These are phyloP conservation scores for Oscheius sp. DNA, from an alignment of 2,888 invertebrate genomes.

Conservation along the genomic window DNA sequence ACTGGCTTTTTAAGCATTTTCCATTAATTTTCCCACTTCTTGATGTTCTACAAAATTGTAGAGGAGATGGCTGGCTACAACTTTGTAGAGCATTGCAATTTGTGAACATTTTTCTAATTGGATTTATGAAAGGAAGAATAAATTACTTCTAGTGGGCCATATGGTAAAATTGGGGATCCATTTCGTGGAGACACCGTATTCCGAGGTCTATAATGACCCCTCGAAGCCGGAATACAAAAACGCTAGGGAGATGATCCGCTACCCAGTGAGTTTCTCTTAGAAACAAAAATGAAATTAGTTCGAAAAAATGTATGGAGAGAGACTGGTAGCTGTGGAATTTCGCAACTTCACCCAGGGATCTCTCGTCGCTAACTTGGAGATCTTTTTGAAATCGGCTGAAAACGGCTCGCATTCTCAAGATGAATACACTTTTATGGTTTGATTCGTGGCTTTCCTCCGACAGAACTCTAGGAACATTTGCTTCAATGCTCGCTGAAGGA, in stretches of 20 bases:
- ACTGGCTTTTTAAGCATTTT: too few relatives aligned
- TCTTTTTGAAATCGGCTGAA: conserved; percentile 12
- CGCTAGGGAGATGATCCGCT: not conserved
- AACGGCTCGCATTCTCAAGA: not conserved
- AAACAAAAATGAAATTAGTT: not conserved
- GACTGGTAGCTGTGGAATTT: conserved; percentile 12
- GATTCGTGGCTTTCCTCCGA: not conserved
- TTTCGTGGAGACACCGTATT: conserved; percentile 25
- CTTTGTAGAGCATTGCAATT: too few relatives aligned
- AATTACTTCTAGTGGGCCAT: not conserved
- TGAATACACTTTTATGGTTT: conserved; percentile 18
- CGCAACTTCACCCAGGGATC: conserved; percentile 26
- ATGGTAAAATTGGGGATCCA: conserved; percentile 10
- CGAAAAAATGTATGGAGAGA: not conserved
- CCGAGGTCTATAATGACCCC: conserved; percentile 17
- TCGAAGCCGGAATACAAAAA: not conserved
- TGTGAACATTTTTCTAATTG: not conserved
- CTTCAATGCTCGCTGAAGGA: not conserved
- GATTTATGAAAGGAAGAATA: too few relatives aligned
- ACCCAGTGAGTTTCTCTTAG: not conserved
- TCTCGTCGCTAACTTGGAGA: conserved; percentile 12
- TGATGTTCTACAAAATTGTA: too few relatives aligned
- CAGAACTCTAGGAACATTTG: not conserved
- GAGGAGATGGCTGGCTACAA: too few relatives aligned
- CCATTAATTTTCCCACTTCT: too few relatives aligned